These are phyloP conservation scores for Lepidostoma basale DNA, from an alignment of 1,140 invertebrate genomes.

Conservation along the genomic window DNA sequence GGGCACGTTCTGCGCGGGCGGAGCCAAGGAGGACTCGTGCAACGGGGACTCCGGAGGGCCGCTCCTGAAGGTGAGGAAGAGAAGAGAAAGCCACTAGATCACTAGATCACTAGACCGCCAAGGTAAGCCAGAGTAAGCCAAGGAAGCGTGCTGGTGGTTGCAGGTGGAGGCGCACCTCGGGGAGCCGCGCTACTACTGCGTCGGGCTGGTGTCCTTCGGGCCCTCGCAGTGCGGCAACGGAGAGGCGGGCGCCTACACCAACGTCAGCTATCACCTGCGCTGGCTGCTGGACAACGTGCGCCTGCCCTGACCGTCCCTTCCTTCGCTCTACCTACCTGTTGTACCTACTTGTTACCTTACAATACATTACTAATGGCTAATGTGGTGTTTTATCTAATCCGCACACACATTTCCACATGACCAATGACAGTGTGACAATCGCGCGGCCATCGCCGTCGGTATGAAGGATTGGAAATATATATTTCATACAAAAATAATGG, in stretches of 20 bases:
- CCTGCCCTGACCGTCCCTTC: no score
- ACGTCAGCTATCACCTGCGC: background rate
- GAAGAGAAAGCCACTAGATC: no score
- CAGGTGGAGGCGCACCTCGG: background rate
- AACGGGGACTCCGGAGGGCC: constrained; percentile 27
- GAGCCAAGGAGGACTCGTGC: constrained; percentile 3
- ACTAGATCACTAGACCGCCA: no score
- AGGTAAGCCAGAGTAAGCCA: background rate
- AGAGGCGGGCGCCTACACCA: background rate
- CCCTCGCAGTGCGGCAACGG: background rate
- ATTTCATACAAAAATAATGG: no score
- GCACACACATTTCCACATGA: no score
- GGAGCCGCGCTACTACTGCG: background rate
- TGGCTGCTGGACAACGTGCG: constrained; percentile 7
- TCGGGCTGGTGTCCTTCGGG: constrained; percentile 15
- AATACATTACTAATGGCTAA: no score
- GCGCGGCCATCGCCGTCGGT: no score
- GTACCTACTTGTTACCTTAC: no score
- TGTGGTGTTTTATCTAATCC: no score
- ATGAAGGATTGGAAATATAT: no score
- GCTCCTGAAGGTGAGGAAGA: constrained; percentile 11
- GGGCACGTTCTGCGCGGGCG: constrained; percentile 13
- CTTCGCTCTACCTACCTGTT: no score
- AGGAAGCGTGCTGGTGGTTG: background rate
- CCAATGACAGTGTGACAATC: no score